Evolutionary conservation across 2,113 vertebrate genomes (phyloP), one percentile per base, ranked within the genome.

Genomic region (Ctenomys sociabilis): DNA sequence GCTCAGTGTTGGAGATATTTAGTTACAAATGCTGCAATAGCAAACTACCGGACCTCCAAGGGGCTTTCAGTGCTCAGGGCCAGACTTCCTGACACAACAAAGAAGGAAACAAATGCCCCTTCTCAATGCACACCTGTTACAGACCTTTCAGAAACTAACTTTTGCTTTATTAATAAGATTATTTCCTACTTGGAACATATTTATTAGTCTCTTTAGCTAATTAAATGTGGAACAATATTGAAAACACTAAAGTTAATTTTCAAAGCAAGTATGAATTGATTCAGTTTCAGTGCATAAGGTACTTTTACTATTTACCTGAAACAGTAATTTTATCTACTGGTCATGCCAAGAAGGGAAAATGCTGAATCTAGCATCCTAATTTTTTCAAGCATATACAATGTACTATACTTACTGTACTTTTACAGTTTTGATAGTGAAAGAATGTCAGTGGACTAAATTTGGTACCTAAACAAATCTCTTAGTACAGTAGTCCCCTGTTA

Each of bases 221-320:
- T 85, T 95, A 49, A 80, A 70, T 90, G 77, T 92, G 77, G 88
- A 86, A 92, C 43, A 82, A 89, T 32, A 77, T 78, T 95, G 80
- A 96, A 90, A 90, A 7, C 10, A 77, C 78, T 93, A 95, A 66
- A 88, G 35, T 17, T 86, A 82, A 88, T 83, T 94, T 92, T 35
- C 49, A 68, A 92, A 95, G 63, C 81, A 45, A 90, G 37, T 77
- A 19, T 68, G 63, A 94, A 88, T 28, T 45, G 80, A 82, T 94
- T 52, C 43, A 91, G 16, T 86, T 93, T 54, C 85, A 37, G 14
- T 78, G 9, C 7, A 13, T 40, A 49, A 87, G 43, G n/a, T 2
- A 94, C 28, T 95, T 86, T 66, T 26, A 85, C 75, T 93, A 4
- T 80, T 83, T 97, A 87, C 86, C 35, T 94, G 45, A 73, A 91